Base-by-base conservation (phyloP, 2,113 vertebrate genomes). In the Taurulus bubalis region DNA sequence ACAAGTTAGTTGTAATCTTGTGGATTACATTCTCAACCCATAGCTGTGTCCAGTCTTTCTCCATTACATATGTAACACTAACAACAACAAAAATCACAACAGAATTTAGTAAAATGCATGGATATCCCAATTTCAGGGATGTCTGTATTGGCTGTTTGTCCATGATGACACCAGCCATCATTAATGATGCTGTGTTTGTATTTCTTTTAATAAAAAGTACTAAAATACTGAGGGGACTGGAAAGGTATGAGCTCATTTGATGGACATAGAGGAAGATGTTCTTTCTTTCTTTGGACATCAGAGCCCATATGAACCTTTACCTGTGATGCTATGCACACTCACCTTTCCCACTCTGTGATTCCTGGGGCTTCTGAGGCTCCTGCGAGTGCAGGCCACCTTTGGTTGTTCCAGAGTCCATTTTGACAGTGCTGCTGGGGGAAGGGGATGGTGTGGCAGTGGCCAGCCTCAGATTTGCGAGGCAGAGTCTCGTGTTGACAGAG, bases 271-370 rank as follows among this genome's bases (percentile, higher is more conserved):
- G 15, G 51, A 58, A 24, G 10, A 11, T n/a, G 15, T 30, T 45
- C 24, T 64, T 69, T 24, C 24, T 22, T 30, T 45, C 24, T 64
- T 69, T 24, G 24, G 53, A 68, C 62, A 64, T 34, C 3, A 51
- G 28, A 69, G 15, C 62, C 20, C 22, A 20, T 42, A 12, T 47
- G 36, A 15, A 42, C 65, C 62, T 30, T 78, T 40, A 64, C 64
- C 47, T 51, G 18, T 2, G 30, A 69, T 56, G 34, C 45, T 56
- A 4, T 74, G 65, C 69, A 71, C 56, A 77, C 93, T 93, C 71
- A 95, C 94, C 95, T 90, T 87, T 91, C 71, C 63, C 71, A 30
- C 51, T 36, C 8, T 60, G 87, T 7, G 85, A 47, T 66, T 88
- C 90, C 47, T 82, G 77, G 4, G 84, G 22, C 28, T 89, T 91